These are phyloP conservation scores for Lordiphosa andalusiaca DNA, from an alignment of 2,888 invertebrate genomes.

Conservation along the genomic window DNA sequence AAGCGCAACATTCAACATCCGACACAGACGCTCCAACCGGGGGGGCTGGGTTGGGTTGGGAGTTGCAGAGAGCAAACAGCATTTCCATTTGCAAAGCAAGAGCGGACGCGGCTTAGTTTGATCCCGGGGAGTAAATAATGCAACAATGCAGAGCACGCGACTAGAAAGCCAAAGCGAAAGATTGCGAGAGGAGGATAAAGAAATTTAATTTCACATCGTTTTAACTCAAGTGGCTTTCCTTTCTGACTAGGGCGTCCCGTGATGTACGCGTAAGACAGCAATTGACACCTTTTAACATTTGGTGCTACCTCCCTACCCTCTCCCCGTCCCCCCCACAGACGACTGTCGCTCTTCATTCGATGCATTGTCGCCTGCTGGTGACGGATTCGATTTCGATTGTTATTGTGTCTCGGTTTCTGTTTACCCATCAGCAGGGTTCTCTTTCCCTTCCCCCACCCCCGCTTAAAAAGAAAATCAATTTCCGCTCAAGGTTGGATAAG, in stretches of 20 bases:
- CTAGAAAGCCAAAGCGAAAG: background rate
- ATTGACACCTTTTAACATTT: constrained; percentile 65
- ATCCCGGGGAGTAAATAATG: constrained; percentile 74
- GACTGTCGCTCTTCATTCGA: constrained; percentile 29
- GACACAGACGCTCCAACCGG: constrained; percentile 39
- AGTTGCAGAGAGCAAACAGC: constrained; percentile 51
- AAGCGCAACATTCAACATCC: constrained; percentile 62
- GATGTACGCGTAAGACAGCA: constrained; percentile 39
- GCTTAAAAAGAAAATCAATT: constrained; percentile 57
- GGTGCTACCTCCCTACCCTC: background rate
- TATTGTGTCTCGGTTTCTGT: constrained; percentile 63
- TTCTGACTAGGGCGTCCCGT: constrained; percentile 33
- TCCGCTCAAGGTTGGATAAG: constrained; percentile 41
- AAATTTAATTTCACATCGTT: constrained; percentile 78
- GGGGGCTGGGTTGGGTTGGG: constrained; percentile 6
- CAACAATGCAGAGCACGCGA: constrained; percentile 32
- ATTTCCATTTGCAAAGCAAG: constrained; percentile 49
- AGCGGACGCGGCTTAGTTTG: constrained; percentile 53
- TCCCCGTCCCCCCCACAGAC: constrained; percentile 7
- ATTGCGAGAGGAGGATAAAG: constrained; percentile 54
- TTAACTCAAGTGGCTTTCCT: constrained; percentile 56
- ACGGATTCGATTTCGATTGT: constrained; percentile 68
- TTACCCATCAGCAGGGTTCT: constrained; percentile 41
- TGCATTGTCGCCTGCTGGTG: constrained; percentile 55
- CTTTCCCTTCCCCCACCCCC: background rate